Evolutionary conservation across 2,113 vertebrate genomes (phyloP).

Genomic region (Myotis davidii): DNA sequence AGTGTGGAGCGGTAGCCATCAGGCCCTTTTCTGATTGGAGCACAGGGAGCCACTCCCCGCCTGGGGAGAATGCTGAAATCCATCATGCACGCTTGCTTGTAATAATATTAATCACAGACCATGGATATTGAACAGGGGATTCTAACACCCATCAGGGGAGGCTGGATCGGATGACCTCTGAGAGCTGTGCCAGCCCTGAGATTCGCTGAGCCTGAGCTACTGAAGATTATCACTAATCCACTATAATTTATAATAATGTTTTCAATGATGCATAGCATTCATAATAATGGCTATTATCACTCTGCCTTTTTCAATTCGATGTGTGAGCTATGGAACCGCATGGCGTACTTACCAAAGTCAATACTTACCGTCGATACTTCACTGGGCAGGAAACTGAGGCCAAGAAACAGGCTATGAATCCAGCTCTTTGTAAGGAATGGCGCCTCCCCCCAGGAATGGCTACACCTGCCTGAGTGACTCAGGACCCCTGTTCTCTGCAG

Average conservation of each 20-base stretch:
- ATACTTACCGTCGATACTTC: neutral
- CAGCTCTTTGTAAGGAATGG: neutral
- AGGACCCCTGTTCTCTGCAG: neutral
- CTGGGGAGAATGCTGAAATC: slow-evolving; percentile 28
- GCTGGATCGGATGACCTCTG: neutral
- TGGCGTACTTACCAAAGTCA: neutral
- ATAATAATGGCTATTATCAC: slow-evolving; percentile 32
- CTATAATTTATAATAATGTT: slow-evolving; percentile 58
- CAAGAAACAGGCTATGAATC: neutral
- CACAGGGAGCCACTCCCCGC: neutral
- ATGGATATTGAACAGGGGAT: slow-evolving; percentile 52
- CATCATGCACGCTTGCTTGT: neutral
- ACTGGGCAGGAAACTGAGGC: neutral
- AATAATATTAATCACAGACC: slow-evolving; percentile 54
- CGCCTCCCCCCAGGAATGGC: neutral
- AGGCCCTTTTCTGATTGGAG: neutral
- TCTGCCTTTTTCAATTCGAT: neutral
- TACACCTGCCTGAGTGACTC: neutral
- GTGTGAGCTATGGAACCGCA: neutral
- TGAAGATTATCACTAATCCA: slow-evolving; percentile 31
- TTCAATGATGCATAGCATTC: slow-evolving; percentile 58
- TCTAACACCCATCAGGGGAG: neutral
- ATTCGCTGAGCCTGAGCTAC: neutral
- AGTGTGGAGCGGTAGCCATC: neutral
- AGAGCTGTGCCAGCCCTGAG: slow-evolving; percentile 28